Base-by-base conservation (phyloP, 2,888 invertebrate genomes). In the Hirtodrosophila duncani region DNA sequence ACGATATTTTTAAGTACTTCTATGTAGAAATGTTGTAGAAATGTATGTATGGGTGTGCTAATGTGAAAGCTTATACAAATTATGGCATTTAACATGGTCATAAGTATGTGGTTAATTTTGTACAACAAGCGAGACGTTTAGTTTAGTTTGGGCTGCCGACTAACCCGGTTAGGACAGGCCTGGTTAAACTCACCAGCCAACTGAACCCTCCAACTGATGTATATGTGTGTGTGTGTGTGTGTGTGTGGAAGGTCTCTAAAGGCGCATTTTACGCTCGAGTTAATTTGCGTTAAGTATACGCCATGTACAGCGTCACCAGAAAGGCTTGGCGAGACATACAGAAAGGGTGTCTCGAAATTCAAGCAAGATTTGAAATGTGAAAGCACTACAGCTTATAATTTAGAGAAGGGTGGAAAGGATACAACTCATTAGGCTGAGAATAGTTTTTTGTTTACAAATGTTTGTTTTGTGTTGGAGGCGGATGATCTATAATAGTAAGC, bases 81-180 rank as follows among this genome's bases (percentile, higher is more conserved):
- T 63, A 70, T 64, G 58, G 50, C 60, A 71, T 81, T 75, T 81
- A 64, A 67, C 65, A 56, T 62, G 55, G n/a, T n/a, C n/a, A n/a
- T 67, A 81, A 79, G n/a, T 60, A 21, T 37, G 48, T 49, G 64
- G 77, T 65, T 80, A 78, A 81, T 74, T 70, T 68, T 65, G 52
- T 57, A 56, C 37, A 52, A 60, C 57, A 68, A 78, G 65, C 48
- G 43, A 17, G 48, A 29, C 74, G 49, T 68, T 80, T 72, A 57
- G 81, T 57, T 65, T 31, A 57, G 81, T 57, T 65, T 31, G 39
- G 29, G 10, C 16, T 26, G n/a, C 9, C 29, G 18, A 11, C 14
- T 21, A 27, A 3, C 13, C 20, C 7, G 7, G 2, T 23, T 10
- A 21, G 29, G 36, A n/a, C n/a, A n/a, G n/a, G n/a, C n/a, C n/a